A percentile compares a stretch with the other conserved stretches of the same genome.
Conservation (phyloP, 2,888 invertebrate genomes). For the Sycophila texana region DNA sequence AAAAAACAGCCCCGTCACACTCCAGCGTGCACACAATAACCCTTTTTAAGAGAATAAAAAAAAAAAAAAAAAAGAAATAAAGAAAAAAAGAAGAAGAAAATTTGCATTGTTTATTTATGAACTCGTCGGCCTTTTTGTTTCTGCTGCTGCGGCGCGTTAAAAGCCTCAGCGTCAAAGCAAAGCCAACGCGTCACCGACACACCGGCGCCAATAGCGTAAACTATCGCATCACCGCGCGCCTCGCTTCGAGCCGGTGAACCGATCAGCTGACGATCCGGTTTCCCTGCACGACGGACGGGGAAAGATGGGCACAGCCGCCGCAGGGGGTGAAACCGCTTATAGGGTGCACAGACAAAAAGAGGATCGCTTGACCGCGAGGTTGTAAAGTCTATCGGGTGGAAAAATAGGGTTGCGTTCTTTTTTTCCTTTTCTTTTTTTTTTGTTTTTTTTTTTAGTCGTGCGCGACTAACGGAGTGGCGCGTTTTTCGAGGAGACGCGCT, state of each 20-base stretch:
- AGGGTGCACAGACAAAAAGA: slow-evolving; percentile 16
- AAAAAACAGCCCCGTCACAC: neutral
- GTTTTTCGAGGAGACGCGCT: neutral
- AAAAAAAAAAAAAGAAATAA: neutral
- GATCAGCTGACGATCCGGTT: slow-evolving; percentile 30
- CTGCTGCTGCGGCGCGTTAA: neutral
- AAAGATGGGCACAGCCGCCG: neutral
- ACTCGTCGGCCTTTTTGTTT: neutral
- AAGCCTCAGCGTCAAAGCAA: slow-evolving; percentile 6
- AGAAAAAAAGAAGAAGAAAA: neutral
- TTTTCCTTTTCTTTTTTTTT: too few relatives aligned
- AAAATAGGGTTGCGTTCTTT: slow-evolving; percentile 11
- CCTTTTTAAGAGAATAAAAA: neutral
- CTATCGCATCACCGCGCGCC: slow-evolving; percentile 13
- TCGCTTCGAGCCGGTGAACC: slow-evolving; percentile 7
- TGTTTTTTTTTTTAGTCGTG: neutral
- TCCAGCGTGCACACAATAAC: neutral
- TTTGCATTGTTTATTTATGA: slow-evolving; percentile 16
- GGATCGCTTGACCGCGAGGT: slow-evolving; percentile 30
- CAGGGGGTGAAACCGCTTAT: neutral
- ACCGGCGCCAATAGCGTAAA: slow-evolving; percentile 12
- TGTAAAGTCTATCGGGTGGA: slow-evolving; percentile 43
- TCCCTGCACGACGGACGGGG: neutral
- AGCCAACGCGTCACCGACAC: neutral
- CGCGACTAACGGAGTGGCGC: slow-evolving; percentile 33